Evolutionary conservation across 2,797 vertebrate genomes (phyloP).

Genomic region (Urocyon cinereoargenteus): DNA sequence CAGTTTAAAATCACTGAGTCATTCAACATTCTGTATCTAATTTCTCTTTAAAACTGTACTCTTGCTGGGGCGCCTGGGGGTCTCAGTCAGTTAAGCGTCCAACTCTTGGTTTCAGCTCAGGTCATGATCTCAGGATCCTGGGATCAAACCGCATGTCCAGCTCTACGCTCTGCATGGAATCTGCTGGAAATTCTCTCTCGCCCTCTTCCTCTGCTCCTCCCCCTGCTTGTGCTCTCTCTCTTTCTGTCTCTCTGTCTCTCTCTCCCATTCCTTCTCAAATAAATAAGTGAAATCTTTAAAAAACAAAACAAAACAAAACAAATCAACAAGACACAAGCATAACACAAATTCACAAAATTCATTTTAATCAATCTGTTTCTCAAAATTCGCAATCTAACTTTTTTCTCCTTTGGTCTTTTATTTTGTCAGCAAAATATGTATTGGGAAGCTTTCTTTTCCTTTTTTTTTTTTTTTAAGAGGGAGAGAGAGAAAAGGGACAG

Average conservation of each 20-base stretch:
- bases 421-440: background rate
- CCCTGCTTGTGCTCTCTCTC: background rate
- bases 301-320: background rate
- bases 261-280: background rate
- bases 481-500: background rate
- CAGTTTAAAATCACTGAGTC: background rate
- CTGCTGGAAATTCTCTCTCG: background rate
- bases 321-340: background rate
- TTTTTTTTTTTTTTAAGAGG: background rate
- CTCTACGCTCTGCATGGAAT: background rate
- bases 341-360: background rate
- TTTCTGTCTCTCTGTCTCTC: too few species aligned
- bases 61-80: background rate
- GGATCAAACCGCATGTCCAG: rapidly evolving
- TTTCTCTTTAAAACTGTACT: background rate
- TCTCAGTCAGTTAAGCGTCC: background rate
- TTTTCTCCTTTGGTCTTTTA: background rate
- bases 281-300: background rate
- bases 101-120: background rate
- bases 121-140: background rate
- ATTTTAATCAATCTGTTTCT: background rate
- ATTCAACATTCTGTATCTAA: background rate
- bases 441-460: background rate
- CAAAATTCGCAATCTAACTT: background rate
- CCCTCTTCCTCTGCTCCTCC: background rate